Conservation (phyloP, 2,888 invertebrate genomes). For the Hyppa rectilinea region DNA sequence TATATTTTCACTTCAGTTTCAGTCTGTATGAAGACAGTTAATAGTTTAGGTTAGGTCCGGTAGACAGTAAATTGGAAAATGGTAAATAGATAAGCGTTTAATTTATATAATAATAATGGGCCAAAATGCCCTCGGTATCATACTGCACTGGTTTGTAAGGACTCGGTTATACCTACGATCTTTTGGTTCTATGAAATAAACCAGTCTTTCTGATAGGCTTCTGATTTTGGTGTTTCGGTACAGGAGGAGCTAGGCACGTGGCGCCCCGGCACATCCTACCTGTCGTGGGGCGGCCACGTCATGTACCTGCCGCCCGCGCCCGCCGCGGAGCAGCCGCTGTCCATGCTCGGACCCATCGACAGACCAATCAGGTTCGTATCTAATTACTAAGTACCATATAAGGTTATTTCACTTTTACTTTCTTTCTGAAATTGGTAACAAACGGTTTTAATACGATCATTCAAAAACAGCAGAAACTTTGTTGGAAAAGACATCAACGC, state of each 20-base stretch:
- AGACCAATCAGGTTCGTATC: conserved; percentile 83
- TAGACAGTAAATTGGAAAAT: neutral
- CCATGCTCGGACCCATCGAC: conserved; percentile 81
- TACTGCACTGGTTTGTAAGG: neutral
- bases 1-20: neutral
- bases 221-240: accelerated
- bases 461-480: neutral
- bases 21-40: neutral
- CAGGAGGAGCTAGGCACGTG: conserved; percentile 81
- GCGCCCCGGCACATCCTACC: conserved; percentile 86
- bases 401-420: neutral
- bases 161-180: neutral
- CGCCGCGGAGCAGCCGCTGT: conserved; percentile 82
- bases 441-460: neutral
- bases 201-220: neutral
- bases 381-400: neutral
- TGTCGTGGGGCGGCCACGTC: conserved; percentile 93
- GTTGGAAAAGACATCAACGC: conserved; percentile 36
- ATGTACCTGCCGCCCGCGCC: conserved; percentile 94
- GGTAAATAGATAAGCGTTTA: neutral
- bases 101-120: neutral
- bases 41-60: neutral
- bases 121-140: neutral
- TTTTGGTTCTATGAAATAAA: neutral
- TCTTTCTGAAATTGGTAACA: neutral